Conservation (phyloP, 2,888 invertebrate genomes). For the Ferrisia virgata region DNA sequence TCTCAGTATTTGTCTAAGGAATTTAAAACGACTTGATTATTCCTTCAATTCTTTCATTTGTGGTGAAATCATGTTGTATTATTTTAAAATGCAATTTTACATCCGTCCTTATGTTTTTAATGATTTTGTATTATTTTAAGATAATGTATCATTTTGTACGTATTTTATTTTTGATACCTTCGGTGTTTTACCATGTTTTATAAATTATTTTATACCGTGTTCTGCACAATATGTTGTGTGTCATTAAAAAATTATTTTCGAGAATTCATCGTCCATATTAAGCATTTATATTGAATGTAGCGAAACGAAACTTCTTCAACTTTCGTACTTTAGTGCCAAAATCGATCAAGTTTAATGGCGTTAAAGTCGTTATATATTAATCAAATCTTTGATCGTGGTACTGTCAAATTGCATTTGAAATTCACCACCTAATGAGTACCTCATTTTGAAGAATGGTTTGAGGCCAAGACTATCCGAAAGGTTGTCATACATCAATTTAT, state of each 20-base stretch:
- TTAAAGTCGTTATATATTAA: too few species aligned
- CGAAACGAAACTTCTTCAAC: neutral
- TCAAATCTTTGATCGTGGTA: too few species aligned
- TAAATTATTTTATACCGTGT: neutral
- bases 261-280: neutral
- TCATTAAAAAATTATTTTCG: neutral
- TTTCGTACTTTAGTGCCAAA: neutral
- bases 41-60: neutral
- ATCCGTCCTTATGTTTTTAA: neutral
- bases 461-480: neutral
- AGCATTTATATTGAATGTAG: neutral
- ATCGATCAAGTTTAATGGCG: too few species aligned
- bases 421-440: too few species aligned
- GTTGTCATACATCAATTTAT: neutral
- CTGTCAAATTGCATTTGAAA: too few species aligned
- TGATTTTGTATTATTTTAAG: neutral
- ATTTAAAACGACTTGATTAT: neutral
- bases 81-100: neutral
- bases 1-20: neutral
- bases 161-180: neutral
- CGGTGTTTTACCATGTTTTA: conserved; percentile 15
- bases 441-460: neutral
- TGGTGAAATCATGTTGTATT: neutral
- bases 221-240: neutral
- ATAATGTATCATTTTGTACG: neutral